Evolutionary conservation across 2,888 invertebrate genomes (phyloP), one percentile per base, ranked within the genome.

Genomic region (Yponomeuta plumbellus): DNA sequence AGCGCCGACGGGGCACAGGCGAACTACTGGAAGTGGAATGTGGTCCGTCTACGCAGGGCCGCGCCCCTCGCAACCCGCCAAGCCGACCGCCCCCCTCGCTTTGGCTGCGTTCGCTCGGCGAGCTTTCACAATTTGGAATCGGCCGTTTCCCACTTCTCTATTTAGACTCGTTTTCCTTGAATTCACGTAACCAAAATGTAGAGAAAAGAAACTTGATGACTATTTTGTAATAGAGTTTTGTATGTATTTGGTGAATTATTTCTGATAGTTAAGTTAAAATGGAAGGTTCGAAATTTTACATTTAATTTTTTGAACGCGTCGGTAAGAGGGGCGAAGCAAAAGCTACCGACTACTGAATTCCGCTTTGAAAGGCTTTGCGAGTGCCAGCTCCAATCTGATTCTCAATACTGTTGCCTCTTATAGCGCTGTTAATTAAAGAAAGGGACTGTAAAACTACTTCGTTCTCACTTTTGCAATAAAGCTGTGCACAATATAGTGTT

Each of bases 21-120:
- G 80, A 84, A 88, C 87, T 90, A 91, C 83, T 89, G 89, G 89
- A 88, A 91, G 83, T 89, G 89, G 89, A 88, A 90, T 90, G 90
- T 85, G 80, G 85, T 76, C 80, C 64, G 75, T 78, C 77, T 86
- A 87, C 89, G 91, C 91, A 90, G 89, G 89, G 88, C 66, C 62
- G 88, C 78, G 67, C 69, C 69, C 64, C 74, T 74, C 71, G 72
- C 73, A 75, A 70, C 72, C 66, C 74, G 68, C 70, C 74, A 68
- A 73, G 66, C 64, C 64, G 64, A 26, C 67, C 56, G 70, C 64
- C 75, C 76, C 74, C 73, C 70, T 68, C 67, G 65, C 67, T 77
- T 81, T 72, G 74, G 86, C 67, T 76, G 88, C 90, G 90, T 88
- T 90, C 86, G 74, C 78, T 76, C 76, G 79, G 75, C 52, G 76